Evolutionary conservation across 2,797 vertebrate species (phyloP).

Genomic region (Cryptoprocta ferox): DNA sequence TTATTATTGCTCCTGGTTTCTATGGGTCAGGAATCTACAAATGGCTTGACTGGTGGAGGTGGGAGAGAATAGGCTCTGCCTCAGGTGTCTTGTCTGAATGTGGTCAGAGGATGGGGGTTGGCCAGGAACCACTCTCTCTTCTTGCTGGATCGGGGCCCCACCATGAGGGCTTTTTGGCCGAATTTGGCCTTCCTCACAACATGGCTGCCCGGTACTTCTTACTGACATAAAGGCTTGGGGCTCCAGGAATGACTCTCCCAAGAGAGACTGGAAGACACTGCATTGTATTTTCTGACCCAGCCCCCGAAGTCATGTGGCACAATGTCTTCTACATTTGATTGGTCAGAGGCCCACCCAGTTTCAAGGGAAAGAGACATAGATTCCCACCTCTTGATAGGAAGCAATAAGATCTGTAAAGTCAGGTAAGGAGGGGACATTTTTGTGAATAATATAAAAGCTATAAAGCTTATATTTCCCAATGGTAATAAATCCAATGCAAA

Average conservation of each 20-base stretch:
- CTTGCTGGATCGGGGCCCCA: too few relatives aligned
- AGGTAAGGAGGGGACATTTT: not conserved
- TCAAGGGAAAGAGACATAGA: not conserved
- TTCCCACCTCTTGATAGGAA: not conserved
- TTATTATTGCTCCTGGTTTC: not conserved
- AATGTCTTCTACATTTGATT: not conserved
- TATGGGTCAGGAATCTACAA: not conserved
- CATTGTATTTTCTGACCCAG: not conserved
- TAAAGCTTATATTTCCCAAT: slow-evolving; percentile 35
- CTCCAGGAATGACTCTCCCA: not conserved
- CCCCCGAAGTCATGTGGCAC: not conserved
- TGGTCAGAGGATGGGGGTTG: not conserved
- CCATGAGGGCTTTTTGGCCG: not conserved
- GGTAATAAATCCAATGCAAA: not conserved
- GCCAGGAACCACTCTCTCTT: not conserved
- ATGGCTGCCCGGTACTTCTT: not conserved
- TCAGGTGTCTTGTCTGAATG: not conserved
- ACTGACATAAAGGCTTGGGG: not conserved
- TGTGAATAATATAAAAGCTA: not conserved
- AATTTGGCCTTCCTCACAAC: not conserved
- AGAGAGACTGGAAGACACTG: not conserved
- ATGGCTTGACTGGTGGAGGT: not conserved
- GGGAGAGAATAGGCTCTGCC: not conserved
- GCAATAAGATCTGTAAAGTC: not conserved
- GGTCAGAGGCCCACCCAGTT: not conserved